phyloP scores from a whole-genome alignment of 1,140 invertebrate species.

The Archegozetes longisetosus region DNA sequence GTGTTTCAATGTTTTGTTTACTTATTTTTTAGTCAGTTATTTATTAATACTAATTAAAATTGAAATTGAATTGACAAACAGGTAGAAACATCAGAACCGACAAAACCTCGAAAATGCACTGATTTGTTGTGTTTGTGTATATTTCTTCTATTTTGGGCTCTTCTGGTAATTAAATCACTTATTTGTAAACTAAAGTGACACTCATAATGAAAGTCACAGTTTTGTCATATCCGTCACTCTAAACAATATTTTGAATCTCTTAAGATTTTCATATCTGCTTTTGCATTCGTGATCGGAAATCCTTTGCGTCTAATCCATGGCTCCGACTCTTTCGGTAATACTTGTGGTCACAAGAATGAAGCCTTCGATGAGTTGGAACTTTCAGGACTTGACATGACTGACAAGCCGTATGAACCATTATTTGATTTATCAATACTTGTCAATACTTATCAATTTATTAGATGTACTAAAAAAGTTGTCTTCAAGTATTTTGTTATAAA shows the following conservation, averaged over 20 bases:
- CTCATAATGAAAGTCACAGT: constrained; percentile 1
- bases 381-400: constrained; percentile 59
- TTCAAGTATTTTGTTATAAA: too few relatives aligned
- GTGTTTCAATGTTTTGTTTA: too few relatives aligned
- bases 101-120: constrained; percentile 36
- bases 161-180: constrained; percentile 50
- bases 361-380: constrained; percentile 49
- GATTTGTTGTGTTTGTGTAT: constrained; percentile 67
- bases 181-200: background rate
- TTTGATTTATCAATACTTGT: too few relatives aligned
- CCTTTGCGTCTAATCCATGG: constrained; percentile 72
- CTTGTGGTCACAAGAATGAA: constrained; percentile 66
- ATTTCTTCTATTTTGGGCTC: constrained; percentile 66
- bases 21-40: too few relatives aligned
- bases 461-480: too few relatives aligned
- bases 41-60: too few relatives aligned
- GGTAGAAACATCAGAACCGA: too few relatives aligned
- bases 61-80: too few relatives aligned
- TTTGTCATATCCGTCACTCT: background rate
- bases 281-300: constrained; percentile 75
- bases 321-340: constrained; percentile 90
- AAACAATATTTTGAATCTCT: constrained; percentile 9
- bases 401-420: constrained; percentile 55
- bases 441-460: too few relatives aligned
- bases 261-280: constrained; percentile 66